Conservation (phyloP, 2,113 vertebrate genomes). For the Fregata magnificens region DNA sequence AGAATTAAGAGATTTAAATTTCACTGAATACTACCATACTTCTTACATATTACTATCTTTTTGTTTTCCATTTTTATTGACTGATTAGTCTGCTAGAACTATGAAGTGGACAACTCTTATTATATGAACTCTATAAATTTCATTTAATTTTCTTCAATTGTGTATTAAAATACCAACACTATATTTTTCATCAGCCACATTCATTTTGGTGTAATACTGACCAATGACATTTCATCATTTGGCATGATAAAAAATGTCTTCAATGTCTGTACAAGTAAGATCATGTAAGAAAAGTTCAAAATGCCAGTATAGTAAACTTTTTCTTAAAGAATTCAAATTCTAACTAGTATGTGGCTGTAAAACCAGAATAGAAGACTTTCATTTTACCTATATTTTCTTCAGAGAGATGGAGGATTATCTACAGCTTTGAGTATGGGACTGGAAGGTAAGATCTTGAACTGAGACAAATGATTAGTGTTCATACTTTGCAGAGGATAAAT, state of each 20-base stretch:
- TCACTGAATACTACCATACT: neutral
- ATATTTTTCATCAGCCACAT: neutral
- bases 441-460: neutral
- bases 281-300: neutral
- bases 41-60: neutral
- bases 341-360: neutral
- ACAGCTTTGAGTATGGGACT: neutral
- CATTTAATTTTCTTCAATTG: neutral
- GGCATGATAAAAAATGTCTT: neutral
- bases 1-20: neutral
- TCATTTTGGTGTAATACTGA: neutral
- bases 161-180: neutral
- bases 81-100: neutral
- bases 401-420: neutral
- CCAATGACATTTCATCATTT: neutral
- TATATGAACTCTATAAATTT: neutral
- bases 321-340: neutral
- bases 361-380: neutral
- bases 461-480: neutral
- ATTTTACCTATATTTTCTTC: neutral
- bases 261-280: neutral
- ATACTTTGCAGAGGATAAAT: neutral
- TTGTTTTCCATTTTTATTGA: neutral
- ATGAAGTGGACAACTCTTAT: neutral
- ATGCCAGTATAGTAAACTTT: neutral